Percentiles rank a stretch among this genome's conserved stretches.
Evolutionary conservation across 2,113 vertebrate genomes (phyloP).

Genomic region (Catharus minimus): DNA sequence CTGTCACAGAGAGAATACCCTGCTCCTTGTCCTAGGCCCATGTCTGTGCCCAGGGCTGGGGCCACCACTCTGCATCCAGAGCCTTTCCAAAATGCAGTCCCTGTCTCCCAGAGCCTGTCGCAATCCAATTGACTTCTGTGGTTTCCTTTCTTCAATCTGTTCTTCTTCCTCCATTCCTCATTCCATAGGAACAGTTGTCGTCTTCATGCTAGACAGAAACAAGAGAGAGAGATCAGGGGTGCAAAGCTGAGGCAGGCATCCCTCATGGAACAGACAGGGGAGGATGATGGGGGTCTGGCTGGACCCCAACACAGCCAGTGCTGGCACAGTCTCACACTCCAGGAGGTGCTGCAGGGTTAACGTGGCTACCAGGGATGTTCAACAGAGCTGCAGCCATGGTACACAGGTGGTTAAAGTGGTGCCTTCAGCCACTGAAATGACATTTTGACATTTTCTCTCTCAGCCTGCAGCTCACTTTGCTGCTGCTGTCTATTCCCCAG

Average conservation of each 20-base stretch:
- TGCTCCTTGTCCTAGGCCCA: neutral
- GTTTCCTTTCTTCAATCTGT: neutral
- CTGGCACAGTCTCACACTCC: neutral
- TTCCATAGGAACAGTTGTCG: fast-evolving
- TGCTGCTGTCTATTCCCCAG: fast-evolving
- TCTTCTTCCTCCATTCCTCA: neutral
- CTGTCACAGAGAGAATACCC: fast-evolving
- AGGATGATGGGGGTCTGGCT: fast-evolving
- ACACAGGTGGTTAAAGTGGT: fast-evolving
- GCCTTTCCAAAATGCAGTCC: neutral
- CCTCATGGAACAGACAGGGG: neutral
- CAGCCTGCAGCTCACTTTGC: neutral
- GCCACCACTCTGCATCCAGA: fast-evolving
- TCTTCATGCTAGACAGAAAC: neutral
- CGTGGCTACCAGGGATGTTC: neutral
- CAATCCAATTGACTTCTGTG: fast-evolving
- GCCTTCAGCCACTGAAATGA: neutral
- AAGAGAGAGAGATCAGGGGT: neutral
- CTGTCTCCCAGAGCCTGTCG: fast-evolving
- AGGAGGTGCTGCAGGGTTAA: neutral
- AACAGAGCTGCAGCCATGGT: neutral
- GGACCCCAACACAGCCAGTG: neutral
- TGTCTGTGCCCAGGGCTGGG: neutral
- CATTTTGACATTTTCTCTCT: neutral
- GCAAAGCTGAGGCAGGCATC: neutral